Base-by-base conservation (phyloP, 2,797 vertebrate genomes). In the Pantherophis vulpinus region DNA sequence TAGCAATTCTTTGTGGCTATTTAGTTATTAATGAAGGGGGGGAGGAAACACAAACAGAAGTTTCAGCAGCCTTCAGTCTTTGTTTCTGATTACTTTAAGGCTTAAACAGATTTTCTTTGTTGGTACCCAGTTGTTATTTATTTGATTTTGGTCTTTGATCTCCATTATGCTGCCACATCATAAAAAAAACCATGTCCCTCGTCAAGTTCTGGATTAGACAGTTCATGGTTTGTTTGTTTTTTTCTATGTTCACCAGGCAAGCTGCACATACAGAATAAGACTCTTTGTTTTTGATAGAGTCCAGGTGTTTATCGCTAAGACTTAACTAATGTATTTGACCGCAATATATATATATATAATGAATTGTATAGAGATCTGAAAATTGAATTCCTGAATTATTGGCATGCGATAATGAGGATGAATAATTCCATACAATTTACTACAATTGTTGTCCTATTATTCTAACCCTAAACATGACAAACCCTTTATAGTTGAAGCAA, bases 261-360 rank as follows among this genome's bases (percentile, higher is more conserved):
- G 94, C 94, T 96, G 95, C 94, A 94, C 92, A 91, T 96, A 95
- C 94, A 92, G 98, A 98, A 98, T 98, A 98, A 98, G 96, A 95
- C 97, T 96, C 98, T 98, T 98, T 98, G 98, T 98, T 97, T 98
- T 98, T 98, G 98, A 98, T 98, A 96, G 97, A 97, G 96, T 98
- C 98, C 98, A 98, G 98, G 98, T 98, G 98, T 98, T 98, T 98
- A 98, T 98, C 97, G 94, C 96, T 97, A 27, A 96, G 97, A 97
- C 96, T 97, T 97, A 97, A 97, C 97, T 98, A 98, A 98, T 98
- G 96, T 97, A 96, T 97, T 97, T 97, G 96, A 51, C 47, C 47
- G 6, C 47, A 47, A 47, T 47, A 47, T 51, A 47, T 47, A 47
- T 6, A 47, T 47, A 47, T 47, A 47, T 6, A 47, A 37, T 27